phyloP scores from a whole-genome alignment of 2,888 invertebrate species.

The Luperina testacea region DNA sequence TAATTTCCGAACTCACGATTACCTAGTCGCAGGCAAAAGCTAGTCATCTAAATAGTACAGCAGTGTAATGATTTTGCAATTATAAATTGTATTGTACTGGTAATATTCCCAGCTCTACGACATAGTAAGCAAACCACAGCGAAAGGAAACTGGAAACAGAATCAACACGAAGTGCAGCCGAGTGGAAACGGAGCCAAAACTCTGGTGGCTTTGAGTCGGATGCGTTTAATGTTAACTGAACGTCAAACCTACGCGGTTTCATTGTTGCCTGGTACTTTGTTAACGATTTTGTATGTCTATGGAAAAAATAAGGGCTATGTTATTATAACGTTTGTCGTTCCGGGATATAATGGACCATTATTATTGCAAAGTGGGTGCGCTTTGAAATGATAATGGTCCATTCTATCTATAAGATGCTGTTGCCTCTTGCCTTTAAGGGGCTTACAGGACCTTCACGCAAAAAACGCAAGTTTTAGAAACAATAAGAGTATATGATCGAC shows the following conservation, averaged over 20 bases:
- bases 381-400: not conserved
- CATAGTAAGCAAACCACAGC: conserved; percentile 14
- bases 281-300: conserved; percentile 10
- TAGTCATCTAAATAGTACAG: too few species aligned
- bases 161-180: conserved; percentile 46
- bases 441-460: too few species aligned
- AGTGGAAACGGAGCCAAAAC: conserved; percentile 48
- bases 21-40: not conserved
- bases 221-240: conserved; percentile 52
- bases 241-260: conserved; percentile 34
- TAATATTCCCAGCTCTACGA: not conserved
- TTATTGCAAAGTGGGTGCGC: not conserved
- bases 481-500: too few species aligned
- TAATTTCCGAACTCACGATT: not conserved
- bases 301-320: not conserved
- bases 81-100: too few species aligned
- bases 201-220: conserved; percentile 52
- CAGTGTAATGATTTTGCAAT: too few species aligned
- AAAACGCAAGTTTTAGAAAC: too few species aligned
- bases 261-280: conserved; percentile 36
- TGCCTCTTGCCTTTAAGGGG: not conserved
- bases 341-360: not conserved
- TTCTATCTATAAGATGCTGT: not conserved
- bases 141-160: conserved; percentile 37
- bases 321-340: not conserved